Percentiles rank a stretch among this genome's conserved stretches.
These are phyloP conservation scores for Brachionus manjavacas DNA, from an alignment of 1,140 invertebrate genomes.

Conservation along the genomic window DNA sequence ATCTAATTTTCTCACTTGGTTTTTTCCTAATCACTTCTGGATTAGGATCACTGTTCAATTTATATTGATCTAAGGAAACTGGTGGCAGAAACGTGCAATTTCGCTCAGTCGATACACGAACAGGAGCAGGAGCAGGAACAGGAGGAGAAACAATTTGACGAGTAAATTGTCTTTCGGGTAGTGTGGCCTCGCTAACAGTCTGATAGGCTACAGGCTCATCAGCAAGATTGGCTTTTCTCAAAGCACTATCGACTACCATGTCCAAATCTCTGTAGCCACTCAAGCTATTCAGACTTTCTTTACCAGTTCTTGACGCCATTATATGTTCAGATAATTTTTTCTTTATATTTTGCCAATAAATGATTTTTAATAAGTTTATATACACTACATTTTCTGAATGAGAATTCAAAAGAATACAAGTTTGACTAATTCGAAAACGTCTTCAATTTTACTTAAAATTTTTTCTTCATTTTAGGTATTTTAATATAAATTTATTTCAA, in stretches of 20 bases:
- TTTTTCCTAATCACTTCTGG: slow-evolving; percentile 28
- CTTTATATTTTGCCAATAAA: neutral
- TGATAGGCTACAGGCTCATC: slow-evolving; percentile 22
- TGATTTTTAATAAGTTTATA: neutral
- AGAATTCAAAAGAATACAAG: neutral
- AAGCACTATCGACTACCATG: neutral
- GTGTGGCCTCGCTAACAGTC: neutral
- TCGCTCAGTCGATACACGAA: neutral
- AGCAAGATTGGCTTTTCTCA: neutral
- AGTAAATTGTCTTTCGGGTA: neutral
- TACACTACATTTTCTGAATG: neutral
- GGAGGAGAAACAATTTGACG: neutral
- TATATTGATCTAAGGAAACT: slow-evolving; percentile 20
- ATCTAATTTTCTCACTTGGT: slow-evolving; percentile 1
- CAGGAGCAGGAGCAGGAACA: neutral
- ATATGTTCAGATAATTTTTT: neutral
- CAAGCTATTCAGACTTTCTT: neutral
- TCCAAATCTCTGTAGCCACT: neutral
- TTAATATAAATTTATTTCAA: slow-evolving; percentile 15
- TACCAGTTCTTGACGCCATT: neutral
- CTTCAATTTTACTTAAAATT: slow-evolving; percentile 34
- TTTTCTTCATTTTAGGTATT: slow-evolving; percentile 19
- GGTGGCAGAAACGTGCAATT: neutral
- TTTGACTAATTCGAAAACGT: neutral
- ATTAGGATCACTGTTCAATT: slow-evolving; percentile 35